These are phyloP conservation scores for Ia io DNA, from an alignment of 2,113 vertebrate genomes.

Conservation along the genomic window DNA sequence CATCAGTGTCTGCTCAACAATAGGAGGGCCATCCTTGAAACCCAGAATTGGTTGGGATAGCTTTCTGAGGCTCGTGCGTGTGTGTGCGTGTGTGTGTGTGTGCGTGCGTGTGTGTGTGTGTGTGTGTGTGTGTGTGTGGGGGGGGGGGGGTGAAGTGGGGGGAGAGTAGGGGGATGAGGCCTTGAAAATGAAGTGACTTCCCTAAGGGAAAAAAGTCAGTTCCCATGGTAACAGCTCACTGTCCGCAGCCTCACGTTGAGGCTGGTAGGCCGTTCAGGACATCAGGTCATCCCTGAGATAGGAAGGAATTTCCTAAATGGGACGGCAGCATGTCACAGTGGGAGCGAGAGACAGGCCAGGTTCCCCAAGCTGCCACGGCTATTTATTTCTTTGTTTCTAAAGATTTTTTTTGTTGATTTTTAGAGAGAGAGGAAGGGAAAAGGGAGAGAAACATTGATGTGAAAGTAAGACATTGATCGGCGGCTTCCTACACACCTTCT, in stretches of 20 bases:
- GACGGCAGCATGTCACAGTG: neutral
- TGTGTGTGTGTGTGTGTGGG: too few species aligned
- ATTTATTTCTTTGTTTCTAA: neutral
- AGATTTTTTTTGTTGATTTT: neutral
- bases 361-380: neutral
- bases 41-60: neutral
- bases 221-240: neutral
- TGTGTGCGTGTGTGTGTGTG: too few species aligned
- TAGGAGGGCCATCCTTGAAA: conserved; percentile 13
- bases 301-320: neutral
- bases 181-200: neutral
- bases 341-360: neutral
- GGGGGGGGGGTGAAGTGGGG: too few species aligned
- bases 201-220: neutral
- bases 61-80: neutral
- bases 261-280: conserved; percentile 39
- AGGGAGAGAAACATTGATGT: neutral
- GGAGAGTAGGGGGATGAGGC: too few species aligned
- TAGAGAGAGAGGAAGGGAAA: neutral
- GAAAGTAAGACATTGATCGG: neutral
- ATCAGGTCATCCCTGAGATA: neutral
- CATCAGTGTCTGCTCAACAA: neutral
- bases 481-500: neutral
- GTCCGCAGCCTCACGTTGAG: neutral
- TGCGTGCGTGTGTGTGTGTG: too few species aligned